Evolutionary conservation across 92 coral and sea anemone species (phyloP).

Genomic region (Umimayanthus kanabou): DNA sequence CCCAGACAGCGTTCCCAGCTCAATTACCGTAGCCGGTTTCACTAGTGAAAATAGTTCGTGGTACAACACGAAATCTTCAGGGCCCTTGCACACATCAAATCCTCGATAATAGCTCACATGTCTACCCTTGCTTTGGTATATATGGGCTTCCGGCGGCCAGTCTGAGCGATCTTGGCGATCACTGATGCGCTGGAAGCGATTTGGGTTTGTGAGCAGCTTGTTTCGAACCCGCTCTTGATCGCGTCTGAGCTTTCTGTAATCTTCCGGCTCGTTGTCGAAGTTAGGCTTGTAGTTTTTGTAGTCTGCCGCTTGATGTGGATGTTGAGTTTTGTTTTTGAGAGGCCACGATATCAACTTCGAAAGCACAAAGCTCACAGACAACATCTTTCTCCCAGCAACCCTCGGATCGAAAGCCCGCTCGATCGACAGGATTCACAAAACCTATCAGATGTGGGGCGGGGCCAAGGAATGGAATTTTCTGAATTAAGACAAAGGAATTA

Average conservation of each 20-base stretch:
- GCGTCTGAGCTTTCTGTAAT: constrained; percentile 24
- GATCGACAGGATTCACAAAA: too few relatives aligned
- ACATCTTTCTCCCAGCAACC: constrained; percentile 1
- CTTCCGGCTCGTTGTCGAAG: constrained; percentile 47
- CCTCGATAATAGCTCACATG: constrained; percentile 43
- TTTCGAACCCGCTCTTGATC: constrained; percentile 25
- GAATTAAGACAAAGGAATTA: too few relatives aligned
- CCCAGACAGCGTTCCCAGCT: constrained; percentile 55
- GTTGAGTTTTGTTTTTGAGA: background rate
- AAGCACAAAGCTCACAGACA: background rate
- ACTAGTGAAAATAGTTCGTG: constrained; percentile 37
- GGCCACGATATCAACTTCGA: background rate
- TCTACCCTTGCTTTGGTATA: constrained; percentile 24
- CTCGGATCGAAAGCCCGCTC: too few relatives aligned
- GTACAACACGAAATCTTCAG: constrained; percentile 54
- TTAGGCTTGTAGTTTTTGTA: constrained; percentile 39
- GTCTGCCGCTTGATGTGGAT: background rate
- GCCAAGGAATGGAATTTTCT: too few relatives aligned
- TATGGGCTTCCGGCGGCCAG: constrained; percentile 20
- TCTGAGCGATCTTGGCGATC: constrained; percentile 50
- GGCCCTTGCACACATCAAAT: constrained; percentile 45
- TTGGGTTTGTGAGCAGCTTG: constrained; percentile 18
- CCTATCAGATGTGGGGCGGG: too few relatives aligned
- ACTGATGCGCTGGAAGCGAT: constrained; percentile 48
- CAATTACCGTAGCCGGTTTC: constrained; percentile 44